phyloP scores from a whole-genome alignment of 2,888 invertebrate species.

The Patella depressa region DNA sequence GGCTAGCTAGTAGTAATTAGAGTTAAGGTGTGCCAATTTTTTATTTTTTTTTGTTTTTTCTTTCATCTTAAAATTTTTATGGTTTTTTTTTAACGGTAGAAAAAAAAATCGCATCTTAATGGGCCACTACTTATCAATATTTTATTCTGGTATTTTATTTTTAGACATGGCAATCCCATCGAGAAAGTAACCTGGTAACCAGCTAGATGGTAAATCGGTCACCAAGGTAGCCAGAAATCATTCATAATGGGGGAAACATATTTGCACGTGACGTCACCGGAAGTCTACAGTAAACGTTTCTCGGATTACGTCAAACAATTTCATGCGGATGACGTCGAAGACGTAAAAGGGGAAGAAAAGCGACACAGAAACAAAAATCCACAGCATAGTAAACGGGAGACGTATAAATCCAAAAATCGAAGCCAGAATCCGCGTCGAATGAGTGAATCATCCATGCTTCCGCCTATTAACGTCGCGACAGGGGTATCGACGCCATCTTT shows the following conservation, averaged over 20 bases:
- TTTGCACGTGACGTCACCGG: slow-evolving; percentile 25
- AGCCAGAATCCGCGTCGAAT: slow-evolving; percentile 20
- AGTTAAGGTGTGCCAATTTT: too few relatives aligned
- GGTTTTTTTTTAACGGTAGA: too few relatives aligned
- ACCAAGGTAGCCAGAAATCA: too few relatives aligned
- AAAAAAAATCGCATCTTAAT: too few relatives aligned
- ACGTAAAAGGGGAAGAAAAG: slow-evolving; percentile 31
- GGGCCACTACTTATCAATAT: too few relatives aligned
- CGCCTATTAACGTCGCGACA: slow-evolving; percentile 40
- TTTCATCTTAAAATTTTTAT: too few relatives aligned
- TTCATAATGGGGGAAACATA: slow-evolving; percentile 14
- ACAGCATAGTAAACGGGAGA: slow-evolving; percentile 37
- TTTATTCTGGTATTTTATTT: too few relatives aligned
- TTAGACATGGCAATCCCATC: too few relatives aligned
- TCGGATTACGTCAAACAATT: slow-evolving; percentile 26
- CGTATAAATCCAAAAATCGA: slow-evolving; percentile 41
- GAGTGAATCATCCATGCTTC: slow-evolving; percentile 39
- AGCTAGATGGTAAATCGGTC: too few relatives aligned
- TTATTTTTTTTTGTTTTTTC: too few relatives aligned
- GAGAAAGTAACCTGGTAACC: too few relatives aligned
- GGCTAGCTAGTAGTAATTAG: too few relatives aligned
- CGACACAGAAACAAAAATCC: slow-evolving; percentile 38
- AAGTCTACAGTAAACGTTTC: slow-evolving; percentile 25
- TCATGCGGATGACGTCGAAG: slow-evolving; percentile 15
- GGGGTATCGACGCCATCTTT: slow-evolving; percentile 30